Conservation (phyloP, 2,888 invertebrate species). For the Ormyrus thymus region DNA sequence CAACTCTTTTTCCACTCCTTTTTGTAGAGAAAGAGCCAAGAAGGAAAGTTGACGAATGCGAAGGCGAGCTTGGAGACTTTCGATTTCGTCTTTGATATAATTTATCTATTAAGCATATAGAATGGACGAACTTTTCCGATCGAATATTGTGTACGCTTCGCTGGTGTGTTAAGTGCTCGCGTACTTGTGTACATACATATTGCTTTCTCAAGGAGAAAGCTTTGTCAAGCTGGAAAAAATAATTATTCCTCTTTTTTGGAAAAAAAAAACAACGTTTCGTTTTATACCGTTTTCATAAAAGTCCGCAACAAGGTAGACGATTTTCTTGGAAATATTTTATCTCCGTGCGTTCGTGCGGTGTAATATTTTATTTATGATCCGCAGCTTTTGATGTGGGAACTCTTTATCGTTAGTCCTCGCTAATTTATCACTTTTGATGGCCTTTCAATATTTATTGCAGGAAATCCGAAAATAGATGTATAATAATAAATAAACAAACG, state of each 20-base stretch:
- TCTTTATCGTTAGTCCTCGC: no score
- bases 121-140: constrained; percentile 18
- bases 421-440: no score
- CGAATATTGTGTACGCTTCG: not conserved
- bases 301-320: no score
- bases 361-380: no score
- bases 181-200: not conserved
- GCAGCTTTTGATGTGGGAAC: no score
- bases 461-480: no score
- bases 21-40: not conserved
- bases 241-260: constrained; percentile 35
- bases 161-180: not conserved
- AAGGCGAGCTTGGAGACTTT: constrained; percentile 21
- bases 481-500: no score
- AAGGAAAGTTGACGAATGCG: constrained; percentile 38
- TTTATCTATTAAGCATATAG: constrained; percentile 25
- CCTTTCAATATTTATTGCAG: no score
- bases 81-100: constrained; percentile 44
- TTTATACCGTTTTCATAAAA: no score
- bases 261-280: no score
- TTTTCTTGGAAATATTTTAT: no score
- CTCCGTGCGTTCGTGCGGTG: no score
- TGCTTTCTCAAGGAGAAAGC: constrained; percentile 52
- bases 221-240: constrained; percentile 47
- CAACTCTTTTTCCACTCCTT: not conserved